Evolutionary conservation across 2,888 invertebrate genomes (phyloP).

Genomic region (Leptopilina myrica): DNA sequence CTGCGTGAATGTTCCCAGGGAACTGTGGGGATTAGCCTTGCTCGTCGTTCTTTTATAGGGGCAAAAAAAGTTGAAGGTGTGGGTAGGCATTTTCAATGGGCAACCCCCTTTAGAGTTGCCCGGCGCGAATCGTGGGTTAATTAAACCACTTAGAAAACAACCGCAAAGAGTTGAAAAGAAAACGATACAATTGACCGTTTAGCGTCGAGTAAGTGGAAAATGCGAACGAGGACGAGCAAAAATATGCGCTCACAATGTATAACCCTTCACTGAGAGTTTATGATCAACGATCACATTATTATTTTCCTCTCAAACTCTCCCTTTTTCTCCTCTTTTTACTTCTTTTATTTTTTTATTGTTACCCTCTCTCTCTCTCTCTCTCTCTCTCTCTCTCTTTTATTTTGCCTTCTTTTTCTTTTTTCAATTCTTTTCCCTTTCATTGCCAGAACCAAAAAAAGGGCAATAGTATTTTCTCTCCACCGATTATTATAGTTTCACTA

Average conservation of each 20-base stretch:
- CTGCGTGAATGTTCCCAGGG: slow-evolving; percentile 30
- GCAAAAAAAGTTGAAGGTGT: slow-evolving; percentile 38
- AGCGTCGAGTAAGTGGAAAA: slow-evolving; percentile 46
- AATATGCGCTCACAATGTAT: slow-evolving; percentile 45
- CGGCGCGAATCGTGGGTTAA: slow-evolving; percentile 53
- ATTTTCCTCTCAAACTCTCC: slow-evolving; percentile 6
- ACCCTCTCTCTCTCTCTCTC: slow-evolving; percentile 5
- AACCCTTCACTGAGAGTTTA: slow-evolving; percentile 42
- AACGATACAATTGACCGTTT: slow-evolving; percentile 47
- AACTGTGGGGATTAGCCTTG: slow-evolving; percentile 29
- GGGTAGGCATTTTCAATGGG: slow-evolving; percentile 30
- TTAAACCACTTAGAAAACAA: slow-evolving; percentile 60
- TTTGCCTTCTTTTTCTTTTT: not conserved
- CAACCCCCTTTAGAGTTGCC: slow-evolving; percentile 17
- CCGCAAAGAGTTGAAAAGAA: slow-evolving; percentile 49
- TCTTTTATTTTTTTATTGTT: not conserved
- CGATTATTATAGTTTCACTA: too few relatives aligned
- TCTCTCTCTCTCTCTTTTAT: slow-evolving; percentile 1
- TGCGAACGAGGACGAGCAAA: slow-evolving; percentile 40
- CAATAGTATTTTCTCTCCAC: too few relatives aligned
- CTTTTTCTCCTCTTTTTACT: not conserved
- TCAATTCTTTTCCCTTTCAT: too few relatives aligned
- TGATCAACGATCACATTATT: slow-evolving; percentile 48
- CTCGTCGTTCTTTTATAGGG: slow-evolving; percentile 2
- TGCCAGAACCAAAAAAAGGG: too few relatives aligned